These are phyloP conservation scores for Phocoena sinus DNA, from an alignment of 2,113 vertebrate genomes.

Conservation along the genomic window DNA sequence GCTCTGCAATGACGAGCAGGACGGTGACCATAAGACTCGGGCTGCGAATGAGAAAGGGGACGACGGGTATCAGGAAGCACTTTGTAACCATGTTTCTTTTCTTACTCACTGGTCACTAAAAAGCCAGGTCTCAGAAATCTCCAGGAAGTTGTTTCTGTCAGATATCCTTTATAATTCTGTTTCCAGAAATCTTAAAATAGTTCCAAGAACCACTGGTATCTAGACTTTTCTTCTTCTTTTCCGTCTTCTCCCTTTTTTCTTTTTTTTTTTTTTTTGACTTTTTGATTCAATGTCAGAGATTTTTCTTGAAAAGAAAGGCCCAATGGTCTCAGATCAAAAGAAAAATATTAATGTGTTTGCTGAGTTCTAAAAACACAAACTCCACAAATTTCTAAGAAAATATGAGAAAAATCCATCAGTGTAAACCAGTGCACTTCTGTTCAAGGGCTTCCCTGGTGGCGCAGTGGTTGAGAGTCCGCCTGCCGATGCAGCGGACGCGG, in stretches of 20 bases:
- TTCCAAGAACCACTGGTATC: neutral
- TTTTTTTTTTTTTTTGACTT: neutral
- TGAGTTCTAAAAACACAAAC: slow-evolving; percentile 18
- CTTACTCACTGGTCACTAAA: accelerated
- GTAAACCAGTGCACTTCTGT: neutral
- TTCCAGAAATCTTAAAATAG: neutral
- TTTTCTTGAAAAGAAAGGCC: neutral
- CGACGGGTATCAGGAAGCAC: accelerated
- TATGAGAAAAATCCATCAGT: neutral
- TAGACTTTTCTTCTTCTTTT: neutral
- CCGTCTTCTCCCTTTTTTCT: neutral
- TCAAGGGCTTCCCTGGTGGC: neutral
- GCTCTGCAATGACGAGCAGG: accelerated
- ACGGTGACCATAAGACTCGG: accelerated
- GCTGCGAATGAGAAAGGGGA: accelerated
- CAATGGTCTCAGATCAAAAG: slow-evolving; percentile 30
- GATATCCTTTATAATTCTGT: no score
- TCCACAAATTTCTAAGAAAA: slow-evolving; percentile 15
- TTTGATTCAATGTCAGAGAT: neutral
- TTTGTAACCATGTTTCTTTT: accelerated
- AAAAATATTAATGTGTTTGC: slow-evolving; percentile 3
- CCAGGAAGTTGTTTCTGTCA: neutral
- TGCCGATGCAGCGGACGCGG: accelerated
- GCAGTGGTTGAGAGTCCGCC: no score
- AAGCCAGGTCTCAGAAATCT: neutral